Base-by-base conservation (phyloP, 1,140 invertebrate species). In the Hylaeus volcanicus region DNA sequence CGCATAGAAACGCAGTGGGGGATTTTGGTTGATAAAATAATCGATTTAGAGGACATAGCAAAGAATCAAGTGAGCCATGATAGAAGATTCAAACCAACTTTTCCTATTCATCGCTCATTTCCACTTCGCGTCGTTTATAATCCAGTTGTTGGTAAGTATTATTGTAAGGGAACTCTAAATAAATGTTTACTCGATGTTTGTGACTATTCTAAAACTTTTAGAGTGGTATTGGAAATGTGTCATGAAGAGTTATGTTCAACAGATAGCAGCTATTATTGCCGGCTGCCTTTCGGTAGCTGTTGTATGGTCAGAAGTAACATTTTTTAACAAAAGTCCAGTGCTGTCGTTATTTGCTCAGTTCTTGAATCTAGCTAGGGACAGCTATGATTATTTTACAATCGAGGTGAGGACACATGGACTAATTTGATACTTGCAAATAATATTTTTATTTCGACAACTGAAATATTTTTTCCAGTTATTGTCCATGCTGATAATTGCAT, bases 271-370 rank as follows among this genome's bases (percentile, higher is more conserved):
- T 9, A 92, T 98, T 65, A 86, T 96, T 1, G 95, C 97, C 5
- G 96, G 95, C 3, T 93, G 96, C 48, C 94, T 99, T 90, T 99
- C 98, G 0, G 93, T 97, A 41, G 95, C 97, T 89, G 98, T 99
- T 61, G 97, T 99, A 14, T 99, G 99, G 99, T 99, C 98, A 8
- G 99, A 99, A 94, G 96, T 99, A 70, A 99, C 99, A 1, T 99
- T 99, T 92, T 99, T 99, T 93, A 97, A 97, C 87, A 96, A 97
- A 90, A 91, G 93, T 43, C 99, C 99, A 1, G 97, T 98, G 37
- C 94, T 99, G 5, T 99, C 98, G 1, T 94, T 99, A 68, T 99
- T 99, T 94, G 99, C 99, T 61, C 95, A 97, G 58, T 97, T 99
- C 90, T 95, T 99, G 2, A 96, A 97, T 87, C 92, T 96, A 66